Evolutionary conservation across 2,797 vertebrate genomes (phyloP).

Genomic region (Acridotheres tristis): DNA sequence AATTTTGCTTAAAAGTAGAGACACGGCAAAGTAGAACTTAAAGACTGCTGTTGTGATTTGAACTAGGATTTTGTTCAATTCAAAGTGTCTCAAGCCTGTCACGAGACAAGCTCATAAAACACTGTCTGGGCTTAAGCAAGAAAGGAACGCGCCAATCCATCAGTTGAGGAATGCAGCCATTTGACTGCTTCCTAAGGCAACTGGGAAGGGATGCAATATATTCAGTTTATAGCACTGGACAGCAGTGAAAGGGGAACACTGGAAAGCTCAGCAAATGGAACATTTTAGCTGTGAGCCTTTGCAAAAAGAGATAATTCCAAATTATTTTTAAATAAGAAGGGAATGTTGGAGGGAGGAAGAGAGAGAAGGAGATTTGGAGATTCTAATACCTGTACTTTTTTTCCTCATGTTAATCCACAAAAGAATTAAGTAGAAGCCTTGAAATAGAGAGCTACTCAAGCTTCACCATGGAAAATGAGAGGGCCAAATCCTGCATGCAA

Average conservation of each 20-base stretch:
- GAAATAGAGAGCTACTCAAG: neutral
- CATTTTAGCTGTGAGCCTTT: constrained; percentile 51
- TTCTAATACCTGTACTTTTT: neutral
- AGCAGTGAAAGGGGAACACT: constrained; percentile 52
- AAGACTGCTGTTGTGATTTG: constrained; percentile 48
- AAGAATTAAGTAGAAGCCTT: constrained; percentile 12
- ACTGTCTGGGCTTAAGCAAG: constrained; percentile 66
- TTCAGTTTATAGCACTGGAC: constrained; percentile 71
- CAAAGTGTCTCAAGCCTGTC: constrained; percentile 72
- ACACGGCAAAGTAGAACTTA: constrained; percentile 22
- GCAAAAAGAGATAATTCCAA: constrained; percentile 28
- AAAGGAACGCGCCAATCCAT: constrained; percentile 74
- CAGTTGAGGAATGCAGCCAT: constrained; percentile 75
- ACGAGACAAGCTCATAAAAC: constrained; percentile 75
- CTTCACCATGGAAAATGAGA: neutral
- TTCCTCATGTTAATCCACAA: neutral
- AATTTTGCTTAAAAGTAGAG: constrained; percentile 40
- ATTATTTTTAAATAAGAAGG: constrained; percentile 47
- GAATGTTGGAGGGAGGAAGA: neutral
- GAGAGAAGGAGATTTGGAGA: neutral
- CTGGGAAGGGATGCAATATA: constrained; percentile 73
- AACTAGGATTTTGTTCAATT: constrained; percentile 72
- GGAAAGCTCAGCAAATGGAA: constrained; percentile 67
- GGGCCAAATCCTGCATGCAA: neutral
- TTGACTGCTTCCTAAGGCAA: constrained; percentile 79